Evolutionary conservation across 2,888 invertebrate species (phyloP), one percentile per base, ranked within the genome.

Genomic region (Drosophila maculinotata): DNA sequence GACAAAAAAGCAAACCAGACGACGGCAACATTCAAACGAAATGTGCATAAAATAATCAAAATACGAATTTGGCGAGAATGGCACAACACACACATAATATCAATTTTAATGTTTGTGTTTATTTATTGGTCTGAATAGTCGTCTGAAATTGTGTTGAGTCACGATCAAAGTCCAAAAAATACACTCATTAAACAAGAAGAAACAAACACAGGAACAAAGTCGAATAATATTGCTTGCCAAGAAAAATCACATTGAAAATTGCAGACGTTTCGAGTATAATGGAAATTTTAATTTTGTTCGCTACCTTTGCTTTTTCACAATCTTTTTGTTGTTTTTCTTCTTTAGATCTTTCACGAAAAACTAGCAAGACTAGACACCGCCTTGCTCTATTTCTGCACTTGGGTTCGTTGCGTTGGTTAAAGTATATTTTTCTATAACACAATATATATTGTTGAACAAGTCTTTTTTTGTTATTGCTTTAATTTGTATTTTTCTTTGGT

Each of bases 301-400:
- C 63, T 60, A 69, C 53, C 70, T 66, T 70, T 20, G 39, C 10
- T 53, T 51, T 57, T 65, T 53, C 57, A 45, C 72, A n/a, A n/a
- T n/a, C n/a, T n/a, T 64, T 25, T 44, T 35, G 36, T 38, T 31
- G 25, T 30, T 65, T 26, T 44, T 26, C 31, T 23, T 15, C 38
- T 15, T 44, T 44, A 23, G 39, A 2, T 52, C 25, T 45, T 45
- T 45, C 51, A 44, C 57, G 71, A 84, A 81, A 80, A 78, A 87
- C 81, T 86, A 84, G 81, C 54, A 56, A 79, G 63, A 69, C 75
- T 62, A n/a, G n/a, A 49, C 10, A 48, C 10, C 28, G 67, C 17
- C 79, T 89, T 67, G 83, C 87, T 89, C 89, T 89, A 79, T 84
- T 80, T 80, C 53, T 44, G 36, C 70, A 70, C 77, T 72, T 62